Evolutionary conservation across 2,797 vertebrate genomes (phyloP), one percentile per base, ranked within the genome.

Genomic region (Crenichthys baileyi): DNA sequence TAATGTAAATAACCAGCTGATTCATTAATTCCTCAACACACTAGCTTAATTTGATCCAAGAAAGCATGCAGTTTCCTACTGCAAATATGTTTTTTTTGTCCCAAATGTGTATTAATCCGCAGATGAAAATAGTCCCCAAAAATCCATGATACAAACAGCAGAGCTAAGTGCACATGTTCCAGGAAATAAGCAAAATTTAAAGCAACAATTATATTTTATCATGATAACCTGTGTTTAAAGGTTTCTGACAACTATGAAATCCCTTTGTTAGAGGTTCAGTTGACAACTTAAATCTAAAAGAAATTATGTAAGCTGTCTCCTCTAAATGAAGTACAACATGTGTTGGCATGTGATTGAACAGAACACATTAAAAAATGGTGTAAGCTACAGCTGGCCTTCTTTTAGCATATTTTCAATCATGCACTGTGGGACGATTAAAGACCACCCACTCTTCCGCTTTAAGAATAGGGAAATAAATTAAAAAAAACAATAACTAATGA

Each of bases 241-340:
- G 44, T 50, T 63, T 36, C 41, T 31, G 48, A 72, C 70, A 55
- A 55, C 50, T 50, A 55, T 55, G 39, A 72, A 70, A 70, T 70
- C 41, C 70, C 16, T 20, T 31, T 31, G 22, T 39, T 39, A 36
- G 36, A 15, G 50, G 51, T 56, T 73, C 13, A 56, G 36, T 4
- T 56, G 29, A 41, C 22, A 41, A 56, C 53, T 11, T 16, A 15
- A n/a, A 41, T 31, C 9, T 51, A 24, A 72, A 53, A 31, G 7
- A 72, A 50, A 16, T 29, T 48, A 71, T 50, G 9, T 18, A 51
- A 36, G 26, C 31, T 65, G 6, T 18, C 13, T 8, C 5, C 36
- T 41, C 18, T 41, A 67, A 39, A 72, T 53, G 5, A 53, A 39
- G 31, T 24, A 7, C 20, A 12, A 51, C 46, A 46, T 70, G 39